phyloP scores from a whole-genome alignment of 2,113 vertebrate species.

The Globicephala melas region DNA sequence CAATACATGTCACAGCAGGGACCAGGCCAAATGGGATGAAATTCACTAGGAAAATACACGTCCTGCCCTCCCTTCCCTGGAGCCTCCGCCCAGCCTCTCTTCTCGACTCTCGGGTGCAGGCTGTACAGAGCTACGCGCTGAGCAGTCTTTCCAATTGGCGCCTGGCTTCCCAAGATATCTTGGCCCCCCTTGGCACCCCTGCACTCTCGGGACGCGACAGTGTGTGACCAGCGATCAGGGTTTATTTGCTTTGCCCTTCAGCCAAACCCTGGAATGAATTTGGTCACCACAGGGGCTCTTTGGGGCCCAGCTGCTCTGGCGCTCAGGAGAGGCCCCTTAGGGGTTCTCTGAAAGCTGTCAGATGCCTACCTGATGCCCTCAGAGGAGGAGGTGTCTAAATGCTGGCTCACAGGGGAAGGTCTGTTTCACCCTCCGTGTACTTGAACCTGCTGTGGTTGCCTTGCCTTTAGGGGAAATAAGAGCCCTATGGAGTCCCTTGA shows the following conservation, averaged over 20 bases:
- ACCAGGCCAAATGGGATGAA: neutral
- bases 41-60: neutral
- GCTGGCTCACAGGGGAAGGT: neutral
- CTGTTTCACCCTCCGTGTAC: neutral
- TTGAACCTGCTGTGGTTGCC: neutral
- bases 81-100: neutral
- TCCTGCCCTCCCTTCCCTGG: rapidly evolving
- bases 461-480: neutral
- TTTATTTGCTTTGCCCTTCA: slow-evolving; percentile 18
- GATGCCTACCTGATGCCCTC: neutral
- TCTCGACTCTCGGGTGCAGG: rapidly evolving
- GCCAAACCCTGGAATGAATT: slow-evolving; percentile 19
- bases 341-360: neutral
- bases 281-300: neutral
- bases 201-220: neutral
- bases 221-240: neutral
- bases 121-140: neutral
- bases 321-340: neutral
- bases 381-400: neutral
- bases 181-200: neutral
- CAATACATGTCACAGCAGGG: neutral
- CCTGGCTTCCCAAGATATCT: neutral
- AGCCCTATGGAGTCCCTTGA: neutral
- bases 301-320: neutral
- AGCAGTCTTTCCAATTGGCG: neutral